A percentile compares a stretch with the other conserved stretches of the same genome.
Evolutionary conservation across 2,113 vertebrate species (phyloP).

Genomic region (Chloroceryle aenea): DNA sequence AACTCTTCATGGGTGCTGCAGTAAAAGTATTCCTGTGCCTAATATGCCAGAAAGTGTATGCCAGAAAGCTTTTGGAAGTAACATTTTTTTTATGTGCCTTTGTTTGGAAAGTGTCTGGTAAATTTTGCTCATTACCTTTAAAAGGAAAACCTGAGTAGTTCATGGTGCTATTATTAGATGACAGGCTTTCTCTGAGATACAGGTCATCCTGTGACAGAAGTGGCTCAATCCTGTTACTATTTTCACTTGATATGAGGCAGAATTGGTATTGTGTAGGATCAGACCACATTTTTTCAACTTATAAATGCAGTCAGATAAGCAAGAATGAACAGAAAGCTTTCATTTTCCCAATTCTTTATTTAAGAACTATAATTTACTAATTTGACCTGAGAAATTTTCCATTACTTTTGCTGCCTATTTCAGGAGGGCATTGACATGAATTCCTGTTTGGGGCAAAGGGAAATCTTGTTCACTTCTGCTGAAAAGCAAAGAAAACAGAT

Average conservation of each 20-base stretch:
- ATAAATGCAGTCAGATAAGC: neutral
- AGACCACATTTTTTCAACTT: neutral
- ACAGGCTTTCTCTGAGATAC: neutral
- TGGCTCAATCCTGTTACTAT: neutral
- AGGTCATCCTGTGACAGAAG: neutral
- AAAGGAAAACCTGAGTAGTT: neutral
- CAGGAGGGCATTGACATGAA: neutral
- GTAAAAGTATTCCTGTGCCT: neutral
- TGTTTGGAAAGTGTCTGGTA: neutral
- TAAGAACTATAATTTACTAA: neutral
- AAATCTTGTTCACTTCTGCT: neutral
- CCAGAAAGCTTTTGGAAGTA: neutral
- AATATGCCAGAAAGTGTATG: neutral
- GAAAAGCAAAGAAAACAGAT: neutral
- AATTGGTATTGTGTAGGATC: neutral
- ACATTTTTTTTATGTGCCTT: neutral
- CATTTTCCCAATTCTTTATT: neutral
- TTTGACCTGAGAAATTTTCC: neutral
- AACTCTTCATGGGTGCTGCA: neutral
- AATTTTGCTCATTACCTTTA: neutral
- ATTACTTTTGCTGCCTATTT: neutral
- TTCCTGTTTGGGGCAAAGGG: neutral
- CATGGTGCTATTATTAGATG: neutral
- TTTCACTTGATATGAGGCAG: neutral
- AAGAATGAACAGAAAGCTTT: neutral